Conservation (phyloP, 2,113 vertebrate genomes). For the Pseudopodoces humilis region DNA sequence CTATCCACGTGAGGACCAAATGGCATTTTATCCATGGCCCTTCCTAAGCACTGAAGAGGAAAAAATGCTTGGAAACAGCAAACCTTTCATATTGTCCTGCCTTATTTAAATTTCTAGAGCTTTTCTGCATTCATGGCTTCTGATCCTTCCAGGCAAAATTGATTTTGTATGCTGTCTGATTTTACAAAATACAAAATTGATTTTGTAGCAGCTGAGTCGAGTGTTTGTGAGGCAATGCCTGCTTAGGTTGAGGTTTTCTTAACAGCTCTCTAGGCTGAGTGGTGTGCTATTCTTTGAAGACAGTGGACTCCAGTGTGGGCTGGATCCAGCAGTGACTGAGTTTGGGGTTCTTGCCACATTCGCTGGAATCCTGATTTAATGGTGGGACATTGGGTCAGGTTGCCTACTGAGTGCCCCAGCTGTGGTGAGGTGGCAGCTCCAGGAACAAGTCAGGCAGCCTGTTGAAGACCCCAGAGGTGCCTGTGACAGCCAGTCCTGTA, state of each 20-base stretch:
- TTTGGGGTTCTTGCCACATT: background rate
- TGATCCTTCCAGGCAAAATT: background rate
- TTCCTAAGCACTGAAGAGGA: background rate
- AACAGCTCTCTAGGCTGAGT: background rate
- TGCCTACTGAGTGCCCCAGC: background rate
- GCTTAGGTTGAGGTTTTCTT: background rate
- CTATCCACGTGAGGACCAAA: accelerated
- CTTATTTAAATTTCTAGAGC: background rate
- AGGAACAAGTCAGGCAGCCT: background rate
- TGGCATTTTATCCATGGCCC: background rate
- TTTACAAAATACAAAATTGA: background rate
- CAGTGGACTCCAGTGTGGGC: background rate
- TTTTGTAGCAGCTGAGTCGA: background rate
- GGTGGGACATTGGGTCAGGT: background rate
- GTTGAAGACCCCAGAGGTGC: background rate
- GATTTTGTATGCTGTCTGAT: too few species aligned
- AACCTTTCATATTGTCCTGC: background rate
- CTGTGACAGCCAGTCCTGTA: background rate
- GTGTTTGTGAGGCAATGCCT: background rate
- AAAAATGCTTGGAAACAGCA: background rate
- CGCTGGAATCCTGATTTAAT: background rate
- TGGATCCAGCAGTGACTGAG: background rate
- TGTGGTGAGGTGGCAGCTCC: background rate
- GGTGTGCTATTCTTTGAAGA: background rate
- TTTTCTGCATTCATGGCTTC: background rate